Conservation (phyloP, 2,888 invertebrate species). For the Pocota personata region DNA sequence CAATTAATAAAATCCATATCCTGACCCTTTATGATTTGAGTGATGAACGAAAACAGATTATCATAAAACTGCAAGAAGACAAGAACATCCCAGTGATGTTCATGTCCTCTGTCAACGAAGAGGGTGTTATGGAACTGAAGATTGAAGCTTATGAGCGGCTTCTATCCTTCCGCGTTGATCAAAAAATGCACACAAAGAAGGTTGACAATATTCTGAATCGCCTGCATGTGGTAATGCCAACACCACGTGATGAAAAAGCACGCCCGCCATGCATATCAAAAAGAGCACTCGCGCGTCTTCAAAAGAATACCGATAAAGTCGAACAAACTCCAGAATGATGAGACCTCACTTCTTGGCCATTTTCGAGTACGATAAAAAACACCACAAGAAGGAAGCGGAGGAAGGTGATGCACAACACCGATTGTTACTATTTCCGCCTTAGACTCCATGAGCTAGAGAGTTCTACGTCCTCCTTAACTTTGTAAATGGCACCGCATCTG, state of each 20-base stretch:
- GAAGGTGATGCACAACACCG: no score
- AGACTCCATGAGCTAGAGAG: no score
- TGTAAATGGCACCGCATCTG: no score
- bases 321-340: no score
- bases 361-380: no score
- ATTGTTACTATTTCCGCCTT: no score
- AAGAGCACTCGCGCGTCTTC: constrained; percentile 85
- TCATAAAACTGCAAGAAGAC: constrained; percentile 86
- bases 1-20: constrained; percentile 97
- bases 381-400: no score
- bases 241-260: constrained; percentile 90
- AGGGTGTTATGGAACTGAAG: constrained; percentile 97
- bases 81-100: constrained; percentile 90
- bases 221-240: constrained; percentile 95
- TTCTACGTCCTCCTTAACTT: no score
- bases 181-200: constrained; percentile 96
- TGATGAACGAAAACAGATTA: constrained; percentile 85
- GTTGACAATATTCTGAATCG: constrained; percentile 95
- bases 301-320: constrained; percentile 83
- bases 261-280: constrained; percentile 91
- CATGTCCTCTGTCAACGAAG: constrained; percentile 96
- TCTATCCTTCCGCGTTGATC: constrained; percentile 94
- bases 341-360: no score
- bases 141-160: constrained; percentile 96
- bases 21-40: constrained; percentile 90